Conservation (phyloP, 2,113 vertebrate genomes). For the Myanophis thanlyinensis region DNA sequence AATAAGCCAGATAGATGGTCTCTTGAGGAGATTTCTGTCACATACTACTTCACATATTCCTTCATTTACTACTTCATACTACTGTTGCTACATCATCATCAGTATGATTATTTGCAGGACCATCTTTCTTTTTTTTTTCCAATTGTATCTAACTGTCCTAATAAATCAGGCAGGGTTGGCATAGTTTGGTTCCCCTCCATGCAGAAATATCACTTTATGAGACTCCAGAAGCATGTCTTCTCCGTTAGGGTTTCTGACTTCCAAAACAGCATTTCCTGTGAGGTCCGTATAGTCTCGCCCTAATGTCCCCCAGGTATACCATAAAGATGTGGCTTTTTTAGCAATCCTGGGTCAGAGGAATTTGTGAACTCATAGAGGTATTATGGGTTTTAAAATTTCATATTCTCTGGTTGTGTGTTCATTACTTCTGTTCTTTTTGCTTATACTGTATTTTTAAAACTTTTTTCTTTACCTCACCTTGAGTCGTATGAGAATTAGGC, state of each 20-base stretch:
- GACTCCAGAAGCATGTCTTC: not conserved
- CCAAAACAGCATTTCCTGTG: not conserved
- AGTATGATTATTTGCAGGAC: not conserved
- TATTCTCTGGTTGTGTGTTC: not conserved
- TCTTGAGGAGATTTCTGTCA: not conserved
- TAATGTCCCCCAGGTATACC: not conserved
- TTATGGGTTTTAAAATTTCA: not conserved
- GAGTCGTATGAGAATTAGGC: not conserved
- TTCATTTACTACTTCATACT: not conserved
- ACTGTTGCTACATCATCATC: not conserved
- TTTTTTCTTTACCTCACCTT: not conserved
- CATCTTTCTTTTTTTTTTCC: not conserved
- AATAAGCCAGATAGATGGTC: not conserved
- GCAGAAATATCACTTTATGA: not conserved
- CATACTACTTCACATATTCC: not conserved
- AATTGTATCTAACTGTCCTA: not conserved
- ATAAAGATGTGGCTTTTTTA: not conserved
- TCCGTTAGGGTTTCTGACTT: not conserved
- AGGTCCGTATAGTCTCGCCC: not conserved
- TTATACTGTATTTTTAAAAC: not conserved
- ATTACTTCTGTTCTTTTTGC: not conserved
- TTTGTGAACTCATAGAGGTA: not conserved
- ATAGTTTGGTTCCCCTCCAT: not conserved
- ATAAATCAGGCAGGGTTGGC: not conserved
- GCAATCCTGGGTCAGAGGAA: not conserved